Conservation (phyloP, 2,113 vertebrate genomes). For the Arvicanthis niloticus region DNA sequence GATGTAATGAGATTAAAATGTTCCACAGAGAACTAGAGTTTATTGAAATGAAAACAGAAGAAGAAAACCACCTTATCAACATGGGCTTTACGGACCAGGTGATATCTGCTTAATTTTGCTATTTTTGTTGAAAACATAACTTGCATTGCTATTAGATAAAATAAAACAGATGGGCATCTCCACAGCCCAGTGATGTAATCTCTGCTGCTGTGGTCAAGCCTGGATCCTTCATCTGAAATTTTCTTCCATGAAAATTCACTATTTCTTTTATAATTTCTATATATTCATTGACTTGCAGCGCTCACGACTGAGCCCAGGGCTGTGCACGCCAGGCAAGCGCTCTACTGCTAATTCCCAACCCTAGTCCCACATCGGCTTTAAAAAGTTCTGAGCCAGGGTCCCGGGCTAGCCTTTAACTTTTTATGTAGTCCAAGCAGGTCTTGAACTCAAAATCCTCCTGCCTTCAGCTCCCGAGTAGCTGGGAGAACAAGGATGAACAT, state of each 20-base stretch:
- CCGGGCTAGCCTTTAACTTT: background rate
- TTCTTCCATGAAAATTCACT: constrained; percentile 23
- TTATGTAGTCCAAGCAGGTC: background rate
- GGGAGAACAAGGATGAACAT: constrained; percentile 45
- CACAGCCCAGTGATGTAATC: background rate
- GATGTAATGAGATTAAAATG: constrained; percentile 82
- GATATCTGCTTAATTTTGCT: constrained; percentile 72
- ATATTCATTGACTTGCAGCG: background rate
- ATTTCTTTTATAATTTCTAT: background rate
- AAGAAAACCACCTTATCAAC: constrained; percentile 75
- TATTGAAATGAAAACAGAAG: constrained; percentile 75
- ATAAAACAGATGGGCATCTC: background rate
- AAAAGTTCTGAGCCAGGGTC: background rate
- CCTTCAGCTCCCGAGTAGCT: background rate
- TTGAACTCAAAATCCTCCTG: background rate
- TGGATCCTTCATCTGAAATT: background rate
- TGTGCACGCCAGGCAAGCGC: background rate
- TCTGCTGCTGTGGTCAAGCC: background rate
- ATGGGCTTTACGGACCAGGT: constrained; percentile 63
- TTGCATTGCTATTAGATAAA: constrained; percentile 60
- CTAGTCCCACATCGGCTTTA: background rate
- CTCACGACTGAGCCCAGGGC: background rate
- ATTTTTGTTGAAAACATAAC: constrained; percentile 64
- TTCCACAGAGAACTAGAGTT: constrained; percentile 78
- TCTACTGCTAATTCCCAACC: background rate